phyloP scores from a whole-genome alignment of 2,113 vertebrate genomes.

The Notarius lentiginosus region DNA sequence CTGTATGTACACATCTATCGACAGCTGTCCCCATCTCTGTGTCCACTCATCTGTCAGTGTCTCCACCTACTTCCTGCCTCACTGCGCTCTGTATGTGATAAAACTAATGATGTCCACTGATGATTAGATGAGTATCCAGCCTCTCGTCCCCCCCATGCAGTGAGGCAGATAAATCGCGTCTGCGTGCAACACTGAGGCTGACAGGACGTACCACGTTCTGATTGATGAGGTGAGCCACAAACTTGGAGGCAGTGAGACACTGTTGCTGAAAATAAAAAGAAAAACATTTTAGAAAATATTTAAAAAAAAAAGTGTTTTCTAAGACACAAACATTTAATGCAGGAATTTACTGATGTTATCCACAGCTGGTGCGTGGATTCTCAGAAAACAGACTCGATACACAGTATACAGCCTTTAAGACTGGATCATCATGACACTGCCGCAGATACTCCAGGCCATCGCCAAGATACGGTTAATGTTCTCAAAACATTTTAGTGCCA shows the following conservation, averaged over 20 bases:
- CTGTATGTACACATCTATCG: background rate
- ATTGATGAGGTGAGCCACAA: slow-evolving; percentile 97
- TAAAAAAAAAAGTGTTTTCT: background rate
- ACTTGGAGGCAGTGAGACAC: slow-evolving; percentile 94
- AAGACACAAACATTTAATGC: background rate
- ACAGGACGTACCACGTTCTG: slow-evolving; percentile 92
- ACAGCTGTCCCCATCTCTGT: background rate
- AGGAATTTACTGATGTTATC: background rate
- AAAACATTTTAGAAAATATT: no score
- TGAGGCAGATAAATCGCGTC: background rate
- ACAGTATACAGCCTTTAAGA: background rate
- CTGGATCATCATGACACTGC: background rate
- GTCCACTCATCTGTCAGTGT: background rate
- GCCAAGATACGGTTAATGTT: background rate
- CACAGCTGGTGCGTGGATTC: background rate
- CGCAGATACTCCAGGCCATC: background rate
- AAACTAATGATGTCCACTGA: background rate
- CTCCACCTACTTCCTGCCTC: background rate
- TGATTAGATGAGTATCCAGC: background rate
- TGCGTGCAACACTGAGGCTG: background rate
- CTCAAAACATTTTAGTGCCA: background rate
- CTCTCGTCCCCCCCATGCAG: background rate
- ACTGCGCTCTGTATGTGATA: background rate
- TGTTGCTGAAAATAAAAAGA: slow-evolving; percentile 80
- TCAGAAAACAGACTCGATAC: background rate